phyloP scores from a whole-genome alignment of 2,888 invertebrate genomes.

The Tetragonisca angustula region DNA sequence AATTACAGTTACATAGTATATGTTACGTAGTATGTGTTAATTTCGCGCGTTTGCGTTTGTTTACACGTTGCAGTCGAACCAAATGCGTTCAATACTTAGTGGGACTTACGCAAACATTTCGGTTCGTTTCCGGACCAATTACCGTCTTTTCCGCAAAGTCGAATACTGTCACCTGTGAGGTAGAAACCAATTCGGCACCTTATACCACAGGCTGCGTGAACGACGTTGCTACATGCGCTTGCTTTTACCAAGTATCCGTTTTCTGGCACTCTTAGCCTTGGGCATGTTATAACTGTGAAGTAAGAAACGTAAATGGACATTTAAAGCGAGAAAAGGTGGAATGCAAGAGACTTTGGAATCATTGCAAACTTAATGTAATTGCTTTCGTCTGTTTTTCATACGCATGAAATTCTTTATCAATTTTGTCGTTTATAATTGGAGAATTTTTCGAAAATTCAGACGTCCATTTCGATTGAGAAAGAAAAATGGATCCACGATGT shows the following conservation, averaged over 20 bases:
- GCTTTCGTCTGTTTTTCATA: not conserved
- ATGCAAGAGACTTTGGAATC: not conserved
- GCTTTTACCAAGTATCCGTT: conserved; percentile 89
- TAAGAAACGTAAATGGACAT: not conserved
- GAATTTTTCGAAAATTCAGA: not conserved
- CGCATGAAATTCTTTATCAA: not conserved
- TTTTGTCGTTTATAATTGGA: not conserved
- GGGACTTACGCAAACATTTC: conserved; percentile 86
- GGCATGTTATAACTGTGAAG: conserved; percentile 86
- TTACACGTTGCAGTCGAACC: not conserved
- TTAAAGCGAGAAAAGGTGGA: not conserved
- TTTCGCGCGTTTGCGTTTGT: not conserved
- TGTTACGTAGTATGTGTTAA: not conserved
- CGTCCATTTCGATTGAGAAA: not conserved
- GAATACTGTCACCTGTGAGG: conserved; percentile 85
- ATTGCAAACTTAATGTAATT: not conserved
- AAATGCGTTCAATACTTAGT: not conserved
- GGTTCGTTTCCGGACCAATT: conserved; percentile 88
- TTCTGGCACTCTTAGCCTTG: conserved; percentile 86
- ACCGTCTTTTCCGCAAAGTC: conserved; percentile 88
- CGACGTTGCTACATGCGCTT: conserved; percentile 87
- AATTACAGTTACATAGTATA: not conserved
- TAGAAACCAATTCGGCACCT: conserved; percentile 88
- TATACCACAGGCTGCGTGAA: conserved; percentile 90
- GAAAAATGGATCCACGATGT: conserved; percentile 67